A percentile compares a stretch with the other conserved stretches of the same genome.
Evolutionary conservation across 1,140 invertebrate genomes (phyloP).

Genomic region (Onthophagus taurus): DNA sequence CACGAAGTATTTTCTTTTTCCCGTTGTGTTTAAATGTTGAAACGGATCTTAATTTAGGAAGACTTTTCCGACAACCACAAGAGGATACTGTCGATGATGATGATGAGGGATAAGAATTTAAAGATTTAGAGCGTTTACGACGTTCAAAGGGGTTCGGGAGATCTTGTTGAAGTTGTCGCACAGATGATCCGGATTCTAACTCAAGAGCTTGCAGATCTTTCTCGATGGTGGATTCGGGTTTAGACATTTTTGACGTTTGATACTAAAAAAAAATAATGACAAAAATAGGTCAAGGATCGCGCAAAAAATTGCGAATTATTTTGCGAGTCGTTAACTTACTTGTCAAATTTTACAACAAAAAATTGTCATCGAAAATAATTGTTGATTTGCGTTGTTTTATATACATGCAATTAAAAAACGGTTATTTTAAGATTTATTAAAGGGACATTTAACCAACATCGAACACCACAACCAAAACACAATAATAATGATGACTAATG

Average conservation of each 20-base stretch:
- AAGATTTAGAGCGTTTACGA: conserved; percentile 31
- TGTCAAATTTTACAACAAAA: conserved; percentile 9
- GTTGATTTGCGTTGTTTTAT: conserved; percentile 12
- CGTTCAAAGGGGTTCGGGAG: conserved; percentile 29
- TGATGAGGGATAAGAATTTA: conserved; percentile 27
- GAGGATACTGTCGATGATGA: too few species aligned
- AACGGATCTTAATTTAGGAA: conserved; percentile 27
- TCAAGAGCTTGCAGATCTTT: conserved; percentile 30
- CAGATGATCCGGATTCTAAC: conserved; percentile 21
- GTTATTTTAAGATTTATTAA: background rate
- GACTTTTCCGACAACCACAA: conserved; percentile 28
- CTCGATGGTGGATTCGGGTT: conserved; percentile 27
- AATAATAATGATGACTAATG: conserved; percentile 13
- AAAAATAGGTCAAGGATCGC: conserved; percentile 8
- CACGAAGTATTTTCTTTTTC: conserved; percentile 30
- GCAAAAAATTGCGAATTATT: background rate
- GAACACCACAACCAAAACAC: conserved; percentile 10
- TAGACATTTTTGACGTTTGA: conserved; percentile 27
- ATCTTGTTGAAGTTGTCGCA: conserved; percentile 12
- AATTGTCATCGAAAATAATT: too few species aligned
- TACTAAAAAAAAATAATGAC: conserved; percentile 6
- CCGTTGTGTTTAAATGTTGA: conserved; percentile 29
- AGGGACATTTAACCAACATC: background rate
- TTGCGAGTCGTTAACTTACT: conserved; percentile 1
- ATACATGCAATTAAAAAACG: background rate